A percentile compares a stretch with the other conserved stretches of the same genome.
Conservation (phyloP, 2,888 invertebrate species). For the Mimumesa dahlbomi region DNA sequence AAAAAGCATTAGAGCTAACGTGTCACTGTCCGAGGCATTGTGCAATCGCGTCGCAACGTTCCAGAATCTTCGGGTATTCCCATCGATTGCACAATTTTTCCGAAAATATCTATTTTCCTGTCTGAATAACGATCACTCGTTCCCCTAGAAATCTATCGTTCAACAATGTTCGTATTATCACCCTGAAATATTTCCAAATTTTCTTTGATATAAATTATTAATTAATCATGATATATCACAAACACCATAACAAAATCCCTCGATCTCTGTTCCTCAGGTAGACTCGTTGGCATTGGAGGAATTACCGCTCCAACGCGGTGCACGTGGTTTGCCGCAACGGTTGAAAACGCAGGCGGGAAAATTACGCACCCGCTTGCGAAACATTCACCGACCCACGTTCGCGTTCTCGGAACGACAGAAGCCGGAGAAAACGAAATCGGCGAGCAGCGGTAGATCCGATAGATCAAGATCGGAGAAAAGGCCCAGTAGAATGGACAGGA, state of each 20-base stretch:
- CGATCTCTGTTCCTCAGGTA: slow-evolving; percentile 75
- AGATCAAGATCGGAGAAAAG: slow-evolving; percentile 67
- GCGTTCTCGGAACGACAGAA: slow-evolving; percentile 77
- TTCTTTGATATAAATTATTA: no score
- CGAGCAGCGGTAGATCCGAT: slow-evolving; percentile 64
- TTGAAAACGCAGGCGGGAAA: slow-evolving; percentile 87
- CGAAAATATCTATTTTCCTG: slow-evolving; percentile 23
- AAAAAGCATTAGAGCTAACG: slow-evolving; percentile 55
- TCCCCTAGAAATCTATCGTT: no score
- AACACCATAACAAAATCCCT: not conserved
- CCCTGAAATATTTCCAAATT: no score
- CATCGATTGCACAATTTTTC: slow-evolving; percentile 49
- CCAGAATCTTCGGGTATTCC: slow-evolving; percentile 54
- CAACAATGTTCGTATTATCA: no score
- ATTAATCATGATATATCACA: not conserved
- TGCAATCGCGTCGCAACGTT: slow-evolving; percentile 52
- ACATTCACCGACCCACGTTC: slow-evolving; percentile 83
- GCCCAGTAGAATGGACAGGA: slow-evolving; percentile 81
- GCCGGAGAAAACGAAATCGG: slow-evolving; percentile 74
- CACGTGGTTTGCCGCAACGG: slow-evolving; percentile 81
- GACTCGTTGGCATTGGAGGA: slow-evolving; percentile 86
- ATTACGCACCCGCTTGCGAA: slow-evolving; percentile 85
- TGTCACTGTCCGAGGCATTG: slow-evolving; percentile 63
- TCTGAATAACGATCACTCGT: not conserved
- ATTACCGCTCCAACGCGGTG: slow-evolving; percentile 66